Conservation (phyloP, 2,113 vertebrate genomes). For the Mungos mungo region DNA sequence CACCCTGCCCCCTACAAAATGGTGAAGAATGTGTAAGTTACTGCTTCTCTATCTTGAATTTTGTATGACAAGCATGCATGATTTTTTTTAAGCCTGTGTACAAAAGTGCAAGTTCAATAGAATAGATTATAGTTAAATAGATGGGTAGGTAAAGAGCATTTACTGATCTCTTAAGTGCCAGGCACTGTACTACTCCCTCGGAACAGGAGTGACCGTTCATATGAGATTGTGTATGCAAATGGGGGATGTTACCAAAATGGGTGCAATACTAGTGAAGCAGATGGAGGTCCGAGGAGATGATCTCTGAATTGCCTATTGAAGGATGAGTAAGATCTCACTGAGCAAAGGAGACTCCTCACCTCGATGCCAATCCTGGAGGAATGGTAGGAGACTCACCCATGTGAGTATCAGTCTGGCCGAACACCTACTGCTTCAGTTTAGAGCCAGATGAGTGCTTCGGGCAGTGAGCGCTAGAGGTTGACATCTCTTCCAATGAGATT, state of each 20-base stretch:
- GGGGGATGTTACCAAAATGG: background rate
- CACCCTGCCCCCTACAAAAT: background rate
- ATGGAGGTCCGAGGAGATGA: background rate
- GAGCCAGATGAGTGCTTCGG: background rate
- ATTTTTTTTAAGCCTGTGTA: background rate
- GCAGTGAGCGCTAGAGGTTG: background rate
- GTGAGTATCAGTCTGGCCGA: background rate
- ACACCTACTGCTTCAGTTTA: background rate
- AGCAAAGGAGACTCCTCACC: background rate
- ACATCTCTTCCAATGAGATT: background rate
- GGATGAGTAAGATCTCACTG: background rate
- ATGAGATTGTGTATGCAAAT: accelerated
- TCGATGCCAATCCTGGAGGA: background rate
- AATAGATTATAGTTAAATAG: no score
- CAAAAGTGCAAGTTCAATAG: background rate
- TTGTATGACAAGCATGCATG: background rate
- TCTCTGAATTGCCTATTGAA: background rate
- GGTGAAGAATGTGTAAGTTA: background rate
- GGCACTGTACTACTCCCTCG: background rate
- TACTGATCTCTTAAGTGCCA: background rate
- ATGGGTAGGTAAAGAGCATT: background rate
- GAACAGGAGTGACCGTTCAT: background rate
- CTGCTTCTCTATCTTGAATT: background rate
- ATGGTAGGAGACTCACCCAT: background rate
- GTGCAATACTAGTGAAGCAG: background rate